phyloP scores from a whole-genome alignment of 2,797 vertebrate species.

The Cryptoblepharus egeriae region DNA sequence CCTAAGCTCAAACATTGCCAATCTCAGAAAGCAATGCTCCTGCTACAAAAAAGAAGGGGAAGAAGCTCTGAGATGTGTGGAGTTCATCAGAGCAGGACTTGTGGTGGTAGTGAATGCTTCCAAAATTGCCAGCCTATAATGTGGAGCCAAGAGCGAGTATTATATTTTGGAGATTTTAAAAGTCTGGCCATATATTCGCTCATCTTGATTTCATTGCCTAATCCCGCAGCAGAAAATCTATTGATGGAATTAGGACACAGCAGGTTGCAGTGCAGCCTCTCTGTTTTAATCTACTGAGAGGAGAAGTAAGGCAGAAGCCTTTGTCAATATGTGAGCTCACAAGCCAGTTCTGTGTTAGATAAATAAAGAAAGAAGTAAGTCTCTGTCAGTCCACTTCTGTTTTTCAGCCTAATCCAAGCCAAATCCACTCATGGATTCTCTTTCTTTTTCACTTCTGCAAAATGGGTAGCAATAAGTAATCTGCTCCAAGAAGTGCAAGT shows the following conservation, averaged over 20 bases:
- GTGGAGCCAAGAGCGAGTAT: not conserved
- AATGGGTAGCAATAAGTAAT: accelerated
- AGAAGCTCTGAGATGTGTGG: not conserved
- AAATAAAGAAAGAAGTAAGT: not conserved
- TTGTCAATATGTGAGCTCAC: conserved; percentile 40
- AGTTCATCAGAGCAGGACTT: not conserved
- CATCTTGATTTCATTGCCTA: not conserved
- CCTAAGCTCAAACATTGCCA: not conserved
- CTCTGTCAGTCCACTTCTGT: conserved; percentile 25
- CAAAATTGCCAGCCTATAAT: not conserved
- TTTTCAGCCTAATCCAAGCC: conserved; percentile 21
- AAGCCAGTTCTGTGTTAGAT: conserved; percentile 39
- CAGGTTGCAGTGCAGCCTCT: not conserved
- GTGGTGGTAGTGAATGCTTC: not conserved
- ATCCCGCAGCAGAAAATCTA: not conserved
- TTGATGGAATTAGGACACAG: conserved; percentile 1
- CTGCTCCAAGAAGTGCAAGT: not conserved
- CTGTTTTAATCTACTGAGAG: not conserved
- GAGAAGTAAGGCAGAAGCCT: not conserved
- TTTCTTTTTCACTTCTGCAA: not conserved
- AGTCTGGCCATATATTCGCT: not conserved
- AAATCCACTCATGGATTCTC: not conserved
- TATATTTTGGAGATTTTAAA: not conserved
- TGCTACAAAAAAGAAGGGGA: not conserved
- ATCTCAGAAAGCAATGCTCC: not conserved